Percentiles rank a stretch among this genome's conserved stretches.
phyloP scores from a whole-genome alignment of 2,888 invertebrate species.

The Coremacera marginata region DNA sequence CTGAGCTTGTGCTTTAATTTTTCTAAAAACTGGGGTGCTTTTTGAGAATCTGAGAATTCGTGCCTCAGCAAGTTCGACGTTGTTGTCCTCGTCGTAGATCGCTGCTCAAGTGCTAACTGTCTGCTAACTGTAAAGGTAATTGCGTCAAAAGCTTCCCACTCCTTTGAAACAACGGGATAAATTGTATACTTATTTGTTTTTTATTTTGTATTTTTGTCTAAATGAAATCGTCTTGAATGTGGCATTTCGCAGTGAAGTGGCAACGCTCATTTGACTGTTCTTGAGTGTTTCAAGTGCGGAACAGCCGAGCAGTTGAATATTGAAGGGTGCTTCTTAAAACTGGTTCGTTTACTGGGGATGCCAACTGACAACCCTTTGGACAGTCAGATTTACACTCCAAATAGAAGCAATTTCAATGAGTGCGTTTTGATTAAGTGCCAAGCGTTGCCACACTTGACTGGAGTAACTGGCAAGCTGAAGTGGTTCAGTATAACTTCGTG shows the following conservation, averaged over 20 bases:
- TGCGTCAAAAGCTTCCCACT: neutral
- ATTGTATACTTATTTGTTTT: neutral
- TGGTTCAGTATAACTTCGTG: too few species aligned
- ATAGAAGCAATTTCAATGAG: too few species aligned
- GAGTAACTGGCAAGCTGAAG: too few species aligned
- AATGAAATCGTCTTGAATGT: slow-evolving; percentile 30
- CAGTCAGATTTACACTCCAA: neutral
- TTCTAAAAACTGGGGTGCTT: too few species aligned
- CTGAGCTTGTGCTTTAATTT: too few species aligned
- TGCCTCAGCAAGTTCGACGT: slow-evolving; percentile 9
- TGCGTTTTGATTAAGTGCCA: too few species aligned
- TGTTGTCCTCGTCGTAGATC: slow-evolving; percentile 5
- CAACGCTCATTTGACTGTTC: slow-evolving; percentile 25
- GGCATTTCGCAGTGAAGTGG: slow-evolving; percentile 27
- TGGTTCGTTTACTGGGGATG: neutral
- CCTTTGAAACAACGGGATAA: neutral
- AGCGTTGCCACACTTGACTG: too few species aligned
- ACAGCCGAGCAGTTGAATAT: neutral
- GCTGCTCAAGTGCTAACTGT: slow-evolving; percentile 1
- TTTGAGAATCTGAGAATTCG: neutral
- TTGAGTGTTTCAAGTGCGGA: slow-evolving; percentile 2
- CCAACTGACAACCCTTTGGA: neutral
- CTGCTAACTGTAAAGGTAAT: slow-evolving; percentile 26
- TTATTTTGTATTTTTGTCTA: slow-evolving; percentile 11
- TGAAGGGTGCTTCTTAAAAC: neutral